phyloP scores from a whole-genome alignment of 2,888 invertebrate species.

The Brachyptera putata region DNA sequence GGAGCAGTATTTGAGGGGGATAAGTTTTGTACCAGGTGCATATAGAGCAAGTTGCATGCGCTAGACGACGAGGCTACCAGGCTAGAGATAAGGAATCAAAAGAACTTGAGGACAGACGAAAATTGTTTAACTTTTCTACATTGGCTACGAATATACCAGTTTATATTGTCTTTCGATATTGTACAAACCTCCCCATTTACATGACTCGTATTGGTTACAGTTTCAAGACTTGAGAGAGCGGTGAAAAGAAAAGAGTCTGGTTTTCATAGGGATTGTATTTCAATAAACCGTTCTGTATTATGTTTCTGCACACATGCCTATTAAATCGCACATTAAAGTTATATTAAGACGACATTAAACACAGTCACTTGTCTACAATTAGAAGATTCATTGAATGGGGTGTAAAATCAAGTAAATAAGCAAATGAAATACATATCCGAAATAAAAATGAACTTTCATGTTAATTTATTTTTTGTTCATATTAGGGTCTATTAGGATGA shows the following conservation, averaged over 20 bases:
- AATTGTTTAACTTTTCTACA: constrained; percentile 9
- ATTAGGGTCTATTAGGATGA: too few species aligned
- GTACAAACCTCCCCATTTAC: constrained; percentile 9
- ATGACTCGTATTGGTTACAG: constrained; percentile 7
- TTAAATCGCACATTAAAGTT: too few species aligned
- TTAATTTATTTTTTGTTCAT: too few species aligned
- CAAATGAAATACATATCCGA: too few species aligned
- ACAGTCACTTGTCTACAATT: too few species aligned
- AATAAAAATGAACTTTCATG: too few species aligned
- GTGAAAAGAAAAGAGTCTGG: background rate
- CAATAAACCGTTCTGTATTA: background rate
- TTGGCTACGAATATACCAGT: background rate
- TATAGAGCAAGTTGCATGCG: background rate
- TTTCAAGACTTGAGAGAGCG: background rate
- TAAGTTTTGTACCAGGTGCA: constrained; percentile 8
- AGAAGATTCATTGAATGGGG: too few species aligned
- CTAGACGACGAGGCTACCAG: background rate
- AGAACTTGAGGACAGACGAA: constrained; percentile 1
- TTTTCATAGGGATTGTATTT: constrained; percentile 10
- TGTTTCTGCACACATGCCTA: background rate
- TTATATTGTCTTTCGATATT: background rate
- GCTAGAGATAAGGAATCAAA: constrained; percentile 20
- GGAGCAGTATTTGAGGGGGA: constrained; percentile 6
- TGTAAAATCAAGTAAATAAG: too few species aligned
- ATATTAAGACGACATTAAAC: too few species aligned